Evolutionary conservation across 1,140 invertebrate species (phyloP).

Genomic region (Apocrypta bakeri): DNA sequence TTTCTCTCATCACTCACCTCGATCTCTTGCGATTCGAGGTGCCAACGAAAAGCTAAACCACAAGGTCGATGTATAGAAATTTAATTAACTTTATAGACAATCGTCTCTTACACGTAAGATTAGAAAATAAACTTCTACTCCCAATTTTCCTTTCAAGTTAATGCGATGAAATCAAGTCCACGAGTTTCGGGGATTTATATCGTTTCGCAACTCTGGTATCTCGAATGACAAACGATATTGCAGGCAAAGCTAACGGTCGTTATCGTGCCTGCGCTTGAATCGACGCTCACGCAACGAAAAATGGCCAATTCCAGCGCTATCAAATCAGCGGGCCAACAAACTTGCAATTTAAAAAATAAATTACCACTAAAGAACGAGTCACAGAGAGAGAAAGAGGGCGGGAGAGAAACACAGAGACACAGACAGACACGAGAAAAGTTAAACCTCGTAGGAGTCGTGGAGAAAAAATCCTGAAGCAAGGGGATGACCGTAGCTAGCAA

Average conservation of each 20-base stretch:
- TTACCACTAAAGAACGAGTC: neutral
- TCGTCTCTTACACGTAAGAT: neutral
- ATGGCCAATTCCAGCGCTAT: constrained; percentile 33
- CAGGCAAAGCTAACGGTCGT: neutral
- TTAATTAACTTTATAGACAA: neutral
- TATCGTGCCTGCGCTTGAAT: neutral
- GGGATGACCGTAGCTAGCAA: neutral
- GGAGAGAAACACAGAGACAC: neutral
- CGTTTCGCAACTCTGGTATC: neutral
- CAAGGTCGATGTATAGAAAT: too few relatives aligned
- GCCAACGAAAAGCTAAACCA: neutral
- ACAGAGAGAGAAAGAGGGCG: too few relatives aligned
- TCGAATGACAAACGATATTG: neutral
- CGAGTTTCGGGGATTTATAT: neutral
- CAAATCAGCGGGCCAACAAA: constrained; percentile 35
- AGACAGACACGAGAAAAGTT: neutral
- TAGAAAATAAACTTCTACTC: neutral
- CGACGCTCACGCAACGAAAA: neutral
- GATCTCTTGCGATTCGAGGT: neutral
- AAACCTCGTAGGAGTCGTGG: neutral
- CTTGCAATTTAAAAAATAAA: constrained; percentile 37
- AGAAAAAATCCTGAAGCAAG: neutral
- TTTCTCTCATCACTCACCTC: constrained; percentile 16
- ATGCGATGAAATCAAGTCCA: neutral
- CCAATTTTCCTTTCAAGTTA: neutral